Base-by-base conservation (phyloP, 2,888 invertebrate genomes). In the Kuschelorhynchus macadamiae region DNA sequence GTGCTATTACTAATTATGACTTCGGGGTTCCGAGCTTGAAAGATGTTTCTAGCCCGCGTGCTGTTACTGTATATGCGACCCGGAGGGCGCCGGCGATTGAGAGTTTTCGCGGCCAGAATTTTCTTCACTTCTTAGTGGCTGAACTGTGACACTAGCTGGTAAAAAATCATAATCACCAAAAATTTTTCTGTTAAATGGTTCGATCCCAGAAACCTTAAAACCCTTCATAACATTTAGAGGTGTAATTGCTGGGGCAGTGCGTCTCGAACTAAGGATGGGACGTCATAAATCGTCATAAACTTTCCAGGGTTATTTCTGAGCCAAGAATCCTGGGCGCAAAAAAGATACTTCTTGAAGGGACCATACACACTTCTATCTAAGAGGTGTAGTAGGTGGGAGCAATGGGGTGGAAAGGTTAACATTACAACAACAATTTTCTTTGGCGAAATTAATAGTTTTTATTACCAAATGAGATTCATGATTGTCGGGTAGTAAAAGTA, bases 331-430 rank as follows among this genome's bases (percentile, higher is more conserved):
- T 5, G 14, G 7, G 11, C 12, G 12, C 5, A 14, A 33, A 14
- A 30, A 14, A 33, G 5, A 16, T 52, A 52, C 8, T 7, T 20
- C 32, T 52, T 33, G 25, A 52, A 17, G 5, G 47, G 47, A 2
- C 18, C 33, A 33, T 12, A 52, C 4, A 33, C 52, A 12, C 33
- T 20, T 8, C 55, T 55, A 18, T 55, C 55, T 14, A 53, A 25
- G 2, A 8, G 49, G 14, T 49, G 30, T 4, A 49, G 49, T n/a
- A 11, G 16, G 42, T 42, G 17, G 16, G 39, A 17, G 8, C 20
- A 20, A 21, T 47, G 52, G 16, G 21, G 53, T 39, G 53, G 36
- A 30, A 33, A 53, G 2, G 53, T n/a, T 5, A 36, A 33, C 53
- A 30, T 46, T 8, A 16, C 32, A 7, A 50, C 14, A n/a, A n/a